phyloP scores from a whole-genome alignment of 2,797 vertebrate genomes.

The Podarcis siculus region DNA sequence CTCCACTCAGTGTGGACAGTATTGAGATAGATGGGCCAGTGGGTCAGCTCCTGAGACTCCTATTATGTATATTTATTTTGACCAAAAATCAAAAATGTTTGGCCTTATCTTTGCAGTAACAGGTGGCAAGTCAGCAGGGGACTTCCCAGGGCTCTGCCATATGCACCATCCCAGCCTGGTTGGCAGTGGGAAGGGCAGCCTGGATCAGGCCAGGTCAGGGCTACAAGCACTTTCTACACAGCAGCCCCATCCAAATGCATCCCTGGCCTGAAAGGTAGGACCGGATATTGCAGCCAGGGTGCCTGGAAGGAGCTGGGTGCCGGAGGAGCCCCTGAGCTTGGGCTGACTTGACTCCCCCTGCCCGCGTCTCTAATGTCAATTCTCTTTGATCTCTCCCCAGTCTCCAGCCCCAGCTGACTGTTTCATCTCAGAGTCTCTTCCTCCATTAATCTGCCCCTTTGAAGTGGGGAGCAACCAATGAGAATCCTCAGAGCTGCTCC shows the following conservation, averaged over 20 bases:
- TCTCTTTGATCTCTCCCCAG: background rate
- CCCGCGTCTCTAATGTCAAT: background rate
- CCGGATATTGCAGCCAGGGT: no score
- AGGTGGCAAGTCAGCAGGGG: background rate
- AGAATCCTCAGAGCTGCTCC: background rate
- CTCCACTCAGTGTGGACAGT: no score
- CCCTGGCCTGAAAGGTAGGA: no score
- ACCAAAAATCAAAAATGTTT: background rate
- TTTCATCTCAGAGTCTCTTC: background rate
- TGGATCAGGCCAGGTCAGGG: background rate
- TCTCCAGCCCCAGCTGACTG: background rate
- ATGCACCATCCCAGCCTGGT: background rate
- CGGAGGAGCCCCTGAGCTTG: background rate
- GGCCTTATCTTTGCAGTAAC: background rate
- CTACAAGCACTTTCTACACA: no score
- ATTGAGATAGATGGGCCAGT: no score
- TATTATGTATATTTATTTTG: no score
- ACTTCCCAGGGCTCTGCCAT: background rate
- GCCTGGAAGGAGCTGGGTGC: no score
- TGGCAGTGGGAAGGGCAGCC: background rate
- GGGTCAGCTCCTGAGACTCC: no score
- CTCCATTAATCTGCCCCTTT: background rate
- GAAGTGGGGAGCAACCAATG: background rate
- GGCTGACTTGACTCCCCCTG: background rate
- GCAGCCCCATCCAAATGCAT: no score